Base-by-base conservation (phyloP, 1,140 invertebrate genomes). In the Ceratina calcarata region DNA sequence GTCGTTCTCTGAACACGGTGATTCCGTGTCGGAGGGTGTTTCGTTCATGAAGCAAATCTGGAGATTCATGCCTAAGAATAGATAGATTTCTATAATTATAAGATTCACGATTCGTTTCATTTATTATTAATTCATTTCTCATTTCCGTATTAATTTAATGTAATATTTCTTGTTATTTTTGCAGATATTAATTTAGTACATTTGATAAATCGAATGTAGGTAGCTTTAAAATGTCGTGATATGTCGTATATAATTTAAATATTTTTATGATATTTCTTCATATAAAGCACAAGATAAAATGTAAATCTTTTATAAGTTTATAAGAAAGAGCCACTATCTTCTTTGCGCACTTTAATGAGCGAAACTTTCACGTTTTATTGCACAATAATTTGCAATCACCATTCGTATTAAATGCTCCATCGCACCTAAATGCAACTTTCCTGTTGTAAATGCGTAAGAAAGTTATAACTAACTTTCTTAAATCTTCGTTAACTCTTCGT, bases 31-130 rank as follows among this genome's bases (percentile, higher is more conserved):
- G 65, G 96, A 97, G 20, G 96, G 96, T 62, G 96, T 96, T 89
- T 99, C 97, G 91, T 98, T 98, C 97, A 98, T 97, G 92, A 98
- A 98, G 94, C 97, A 98, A 86, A 98, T 98, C 94, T 98, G 97
- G 20, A 98, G 95, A 93, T 98, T 98, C 95, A 96, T 98, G 72
- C 96, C 96, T 97, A 91, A 58, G 93, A 91, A 91, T 3, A 76
- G 10, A n/a, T 51, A 49, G 45, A 3, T 16, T 90, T 78, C 15
- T 57, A 57, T 57, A 13, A 57, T 18, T 4, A 57, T 1, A 16
- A 57, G 1, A 57, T 10, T 10, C 37, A 45, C 37, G 37, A 45
- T 45, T 32, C 27, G 27, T 32, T 32, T 32, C 27, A 32, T 32
- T 32, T 32, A 32, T 32, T 32, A 32, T 32, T 32, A 32, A 32